Evolutionary conservation across 2,888 invertebrate genomes (phyloP).

Genomic region (Plebejus melissa): DNA sequence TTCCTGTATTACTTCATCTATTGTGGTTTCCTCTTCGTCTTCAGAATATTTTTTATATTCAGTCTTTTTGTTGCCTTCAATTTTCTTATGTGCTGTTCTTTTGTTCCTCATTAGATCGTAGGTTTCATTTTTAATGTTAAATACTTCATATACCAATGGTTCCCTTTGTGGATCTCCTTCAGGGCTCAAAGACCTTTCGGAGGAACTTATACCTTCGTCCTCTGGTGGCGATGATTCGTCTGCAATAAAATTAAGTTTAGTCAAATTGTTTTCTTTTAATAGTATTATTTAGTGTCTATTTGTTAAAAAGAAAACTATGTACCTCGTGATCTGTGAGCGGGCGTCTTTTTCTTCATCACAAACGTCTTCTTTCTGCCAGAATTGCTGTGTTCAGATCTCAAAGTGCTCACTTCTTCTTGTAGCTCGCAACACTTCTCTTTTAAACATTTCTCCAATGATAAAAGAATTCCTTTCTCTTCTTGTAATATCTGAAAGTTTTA

Average conservation of each 20-base stretch:
- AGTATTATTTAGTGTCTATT: too few relatives aligned
- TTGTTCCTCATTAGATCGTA: conserved; percentile 71
- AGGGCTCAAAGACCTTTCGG: conserved; percentile 88
- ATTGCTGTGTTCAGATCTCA: conserved; percentile 76
- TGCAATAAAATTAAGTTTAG: conserved; percentile 46
- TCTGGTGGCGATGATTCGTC: conserved; percentile 88
- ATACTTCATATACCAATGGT: conserved; percentile 80
- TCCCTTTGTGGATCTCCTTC: conserved; percentile 82
- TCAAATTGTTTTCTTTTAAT: not conserved
- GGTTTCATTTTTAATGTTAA: conserved; percentile 79
- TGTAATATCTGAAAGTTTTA: conserved; percentile 80
- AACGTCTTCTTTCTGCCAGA: conserved; percentile 71
- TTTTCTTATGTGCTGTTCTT: conserved; percentile 61
- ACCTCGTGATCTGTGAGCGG: conserved; percentile 70
- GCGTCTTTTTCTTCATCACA: conserved; percentile 71
- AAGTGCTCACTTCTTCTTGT: conserved; percentile 83
- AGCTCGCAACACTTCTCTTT: conserved; percentile 87
- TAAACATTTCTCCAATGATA: conserved; percentile 85
- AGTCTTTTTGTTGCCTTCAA: conserved; percentile 54
- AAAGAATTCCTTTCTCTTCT: conserved; percentile 86
- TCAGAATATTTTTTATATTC: conserved; percentile 69
- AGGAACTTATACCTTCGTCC: conserved; percentile 93
- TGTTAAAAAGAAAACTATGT: conserved; percentile 11
- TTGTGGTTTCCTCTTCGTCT: conserved; percentile 88
- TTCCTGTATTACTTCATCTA: conserved; percentile 93